phyloP scores from a whole-genome alignment of 2,113 vertebrate genomes.

The Copsychus sechellarum region DNA sequence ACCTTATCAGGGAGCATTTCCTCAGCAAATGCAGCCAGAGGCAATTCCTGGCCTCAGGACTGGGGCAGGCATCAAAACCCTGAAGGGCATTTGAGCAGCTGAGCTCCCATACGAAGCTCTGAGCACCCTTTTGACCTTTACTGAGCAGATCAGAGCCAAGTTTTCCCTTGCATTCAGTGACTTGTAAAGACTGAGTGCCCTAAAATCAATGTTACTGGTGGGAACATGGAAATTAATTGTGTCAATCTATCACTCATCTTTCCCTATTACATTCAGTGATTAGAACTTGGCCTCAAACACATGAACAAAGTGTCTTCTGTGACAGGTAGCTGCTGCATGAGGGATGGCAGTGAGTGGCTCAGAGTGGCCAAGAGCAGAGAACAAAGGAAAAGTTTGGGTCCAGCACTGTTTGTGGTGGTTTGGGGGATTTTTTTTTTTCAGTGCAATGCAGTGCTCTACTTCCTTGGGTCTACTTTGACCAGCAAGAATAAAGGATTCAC shows the following conservation, averaged over 20 bases:
- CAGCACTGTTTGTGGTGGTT: not conserved
- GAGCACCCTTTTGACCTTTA: slow-evolving; percentile 50
- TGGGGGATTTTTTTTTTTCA: not conserved
- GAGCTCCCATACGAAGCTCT: not conserved
- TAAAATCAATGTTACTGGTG: slow-evolving; percentile 27
- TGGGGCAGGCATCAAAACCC: not conserved
- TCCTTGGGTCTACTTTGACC: not conserved
- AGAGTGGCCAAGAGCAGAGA: not conserved
- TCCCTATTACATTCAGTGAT: slow-evolving; percentile 33
- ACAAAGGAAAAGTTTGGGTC: not conserved
- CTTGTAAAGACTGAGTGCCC: slow-evolving; percentile 27
- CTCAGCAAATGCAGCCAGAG: not conserved
- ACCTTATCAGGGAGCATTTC: not conserved
- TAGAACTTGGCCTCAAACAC: slow-evolving; percentile 11
- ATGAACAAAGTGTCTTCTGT: slow-evolving; percentile 44
- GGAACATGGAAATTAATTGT: slow-evolving; percentile 59
- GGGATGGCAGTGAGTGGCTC: not conserved
- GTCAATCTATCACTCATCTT: slow-evolving; percentile 60
- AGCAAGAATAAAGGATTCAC: not conserved
- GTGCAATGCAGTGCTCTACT: not conserved
- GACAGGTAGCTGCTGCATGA: not conserved
- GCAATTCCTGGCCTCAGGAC: not conserved
- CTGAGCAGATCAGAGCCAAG: slow-evolving; percentile 38
- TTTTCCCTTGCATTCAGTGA: slow-evolving; percentile 22
- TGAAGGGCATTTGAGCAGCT: slow-evolving; percentile 1